These are phyloP conservation scores for Linurgus olivaceus DNA, from an alignment of 2,797 vertebrate genomes.

Conservation along the genomic window DNA sequence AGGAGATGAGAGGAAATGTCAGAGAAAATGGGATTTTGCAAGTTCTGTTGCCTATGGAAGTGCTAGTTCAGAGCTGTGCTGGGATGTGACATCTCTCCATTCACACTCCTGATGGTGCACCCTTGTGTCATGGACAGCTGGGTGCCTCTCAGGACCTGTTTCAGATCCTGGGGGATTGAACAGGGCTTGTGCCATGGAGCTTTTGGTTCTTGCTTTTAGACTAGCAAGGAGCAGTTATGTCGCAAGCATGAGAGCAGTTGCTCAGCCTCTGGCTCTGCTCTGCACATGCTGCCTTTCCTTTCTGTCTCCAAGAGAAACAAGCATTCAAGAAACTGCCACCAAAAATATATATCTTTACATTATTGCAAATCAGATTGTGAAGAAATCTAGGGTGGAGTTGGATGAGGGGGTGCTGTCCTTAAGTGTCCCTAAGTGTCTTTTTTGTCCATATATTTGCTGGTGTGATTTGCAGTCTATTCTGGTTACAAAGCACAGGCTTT, in stretches of 20 bases:
- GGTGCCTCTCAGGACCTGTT: accelerated
- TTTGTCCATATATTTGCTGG: background rate
- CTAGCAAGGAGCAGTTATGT: background rate
- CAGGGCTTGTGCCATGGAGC: background rate
- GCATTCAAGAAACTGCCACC: background rate
- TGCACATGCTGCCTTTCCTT: background rate
- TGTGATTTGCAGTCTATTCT: background rate
- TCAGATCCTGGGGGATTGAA: background rate
- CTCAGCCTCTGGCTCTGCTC: background rate
- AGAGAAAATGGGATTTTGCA: background rate
- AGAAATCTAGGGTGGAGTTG: background rate
- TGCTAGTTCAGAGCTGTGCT: background rate
- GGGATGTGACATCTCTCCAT: background rate
- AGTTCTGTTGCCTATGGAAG: background rate
- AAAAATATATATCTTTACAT: background rate
- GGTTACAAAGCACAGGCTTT: background rate
- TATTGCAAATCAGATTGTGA: background rate
- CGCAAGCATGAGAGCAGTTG: background rate
- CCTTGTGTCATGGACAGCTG: background rate
- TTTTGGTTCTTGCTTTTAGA: background rate
- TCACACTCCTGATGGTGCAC: background rate
- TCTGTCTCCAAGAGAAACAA: background rate
- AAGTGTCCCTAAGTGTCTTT: background rate
- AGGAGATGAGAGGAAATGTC: background rate
- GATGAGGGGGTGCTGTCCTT: background rate